Base-by-base conservation (phyloP, 2,797 vertebrate genomes). In the Rousettus madagascariensis region DNA sequence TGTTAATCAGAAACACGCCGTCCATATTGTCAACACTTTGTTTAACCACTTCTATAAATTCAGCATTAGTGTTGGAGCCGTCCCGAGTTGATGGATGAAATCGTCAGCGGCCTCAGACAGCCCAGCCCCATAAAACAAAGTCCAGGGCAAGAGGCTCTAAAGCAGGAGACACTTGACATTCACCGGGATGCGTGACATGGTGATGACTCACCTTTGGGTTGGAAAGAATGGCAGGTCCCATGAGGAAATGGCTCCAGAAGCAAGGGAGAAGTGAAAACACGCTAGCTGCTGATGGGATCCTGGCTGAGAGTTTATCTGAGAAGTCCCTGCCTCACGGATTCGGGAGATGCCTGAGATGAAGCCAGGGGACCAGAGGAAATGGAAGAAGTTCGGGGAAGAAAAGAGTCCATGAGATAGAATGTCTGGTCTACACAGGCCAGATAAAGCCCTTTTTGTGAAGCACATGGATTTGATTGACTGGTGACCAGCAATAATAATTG, bases 1-100 rank as follows among this genome's bases (percentile, higher is more conserved):
- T 88, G 97, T 97, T 98, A 98, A 98, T 98, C 98, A 98, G 98
- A 98, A 98, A 98, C 98, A 98, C 97, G 97, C 98, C 98, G 98
- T 98, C 98, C 97, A 89, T 94, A 97, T 98, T 98, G 98, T 98
- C 98, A 98, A 98, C 98, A 98, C 98, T 98, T 98, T 96, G 85
- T 98, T 98, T 98, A 98, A 98, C 98, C 98, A 98, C 98, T 98
- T 98, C 98, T 98, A 98, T 98, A 98, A 98, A 98, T 98, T 98
- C 98, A 97, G 98, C 98, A 97, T 98, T 97, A 97, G 97, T 97
- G 98, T 97, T 98, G 98, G 97, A 98, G 98, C 96, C 88, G 98
- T 94, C 97, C 95, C 51, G 96, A 95, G 96, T 92, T 98, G 98
- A 98, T 97, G 98, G 98, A 98, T 98, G 98, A 97, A 98, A 97